Percentiles rank a stretch among this genome's conserved stretches.
Evolutionary conservation across 2,113 vertebrate species (phyloP).

Genomic region (Spea bombifrons): DNA sequence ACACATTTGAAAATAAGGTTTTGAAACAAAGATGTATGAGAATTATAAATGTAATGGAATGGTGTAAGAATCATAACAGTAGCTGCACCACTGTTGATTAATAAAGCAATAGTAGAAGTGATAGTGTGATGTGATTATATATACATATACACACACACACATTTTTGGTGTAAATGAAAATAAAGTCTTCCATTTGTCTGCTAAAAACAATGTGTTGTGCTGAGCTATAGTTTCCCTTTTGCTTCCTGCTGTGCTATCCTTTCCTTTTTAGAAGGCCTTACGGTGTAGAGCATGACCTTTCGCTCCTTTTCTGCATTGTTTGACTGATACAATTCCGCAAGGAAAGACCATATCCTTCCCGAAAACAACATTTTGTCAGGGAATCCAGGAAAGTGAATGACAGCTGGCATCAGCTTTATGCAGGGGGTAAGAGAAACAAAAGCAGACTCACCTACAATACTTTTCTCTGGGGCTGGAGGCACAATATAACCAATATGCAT

Average conservation of each 20-base stretch:
- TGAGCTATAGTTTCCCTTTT: not conserved
- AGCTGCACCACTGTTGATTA: too few species aligned
- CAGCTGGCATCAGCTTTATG: not conserved
- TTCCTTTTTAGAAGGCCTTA: slow-evolving; percentile 14
- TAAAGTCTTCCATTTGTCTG: too few species aligned
- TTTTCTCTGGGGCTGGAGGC: slow-evolving; percentile 96
- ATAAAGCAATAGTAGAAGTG: too few species aligned
- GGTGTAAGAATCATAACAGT: too few species aligned
- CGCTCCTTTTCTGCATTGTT: slow-evolving; percentile 12
- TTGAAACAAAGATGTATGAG: too few species aligned
- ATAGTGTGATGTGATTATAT: too few species aligned
- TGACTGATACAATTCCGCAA: not conserved
- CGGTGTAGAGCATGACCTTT: not conserved
- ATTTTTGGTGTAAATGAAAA: too few species aligned
- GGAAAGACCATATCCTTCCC: not conserved
- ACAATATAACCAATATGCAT: slow-evolving; percentile 93
- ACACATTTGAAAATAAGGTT: too few species aligned
- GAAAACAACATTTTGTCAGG: not conserved
- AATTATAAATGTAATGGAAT: too few species aligned
- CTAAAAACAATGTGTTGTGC: too few species aligned
- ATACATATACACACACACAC: too few species aligned
- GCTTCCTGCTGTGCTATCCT: slow-evolving; percentile 25
- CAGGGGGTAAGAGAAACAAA: too few species aligned
- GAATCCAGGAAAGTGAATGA: not conserved
- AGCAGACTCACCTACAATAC: slow-evolving; percentile 89